A percentile compares a stretch with the other conserved stretches of the same genome.
Evolutionary conservation across 2,797 vertebrate genomes (phyloP).

Genomic region (Liasis olivaceus): DNA sequence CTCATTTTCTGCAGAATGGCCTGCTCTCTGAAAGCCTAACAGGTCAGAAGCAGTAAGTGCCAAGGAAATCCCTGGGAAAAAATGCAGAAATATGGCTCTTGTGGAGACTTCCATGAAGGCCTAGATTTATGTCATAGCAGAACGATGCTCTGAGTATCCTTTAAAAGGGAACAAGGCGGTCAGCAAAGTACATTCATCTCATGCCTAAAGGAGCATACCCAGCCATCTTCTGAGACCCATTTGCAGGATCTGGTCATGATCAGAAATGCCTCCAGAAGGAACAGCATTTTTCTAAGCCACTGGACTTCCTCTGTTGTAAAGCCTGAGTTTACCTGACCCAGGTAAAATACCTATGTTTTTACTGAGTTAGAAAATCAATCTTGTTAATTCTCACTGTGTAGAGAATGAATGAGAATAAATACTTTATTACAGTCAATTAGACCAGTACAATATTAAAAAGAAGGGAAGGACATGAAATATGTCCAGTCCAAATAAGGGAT

Average conservation of each 20-base stretch:
- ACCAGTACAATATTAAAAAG: too few relatives aligned
- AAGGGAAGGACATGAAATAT: too few relatives aligned
- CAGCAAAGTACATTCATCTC: conserved; percentile 54
- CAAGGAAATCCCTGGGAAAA: neutral
- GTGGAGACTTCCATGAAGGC: conserved; percentile 30
- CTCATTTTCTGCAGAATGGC: conserved; percentile 32
- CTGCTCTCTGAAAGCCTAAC: conserved; percentile 38
- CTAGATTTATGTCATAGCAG: conserved; percentile 28
- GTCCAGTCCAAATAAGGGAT: too few relatives aligned
- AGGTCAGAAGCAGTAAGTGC: conserved; percentile 35
- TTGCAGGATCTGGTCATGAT: conserved; percentile 21
- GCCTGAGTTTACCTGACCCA: conserved; percentile 42
- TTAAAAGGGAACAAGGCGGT: conserved; percentile 32
- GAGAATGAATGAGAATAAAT: too few relatives aligned
- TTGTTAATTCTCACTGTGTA: neutral
- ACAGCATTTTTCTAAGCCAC: conserved; percentile 43
- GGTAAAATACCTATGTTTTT: neutral
- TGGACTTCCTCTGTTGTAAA: conserved; percentile 42
- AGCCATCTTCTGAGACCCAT: conserved; percentile 36
- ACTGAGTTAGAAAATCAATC: neutral
- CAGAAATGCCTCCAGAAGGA: conserved; percentile 56
- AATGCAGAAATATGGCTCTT: conserved; percentile 30
- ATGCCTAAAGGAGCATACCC: conserved; percentile 52
- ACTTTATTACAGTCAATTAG: too few relatives aligned
- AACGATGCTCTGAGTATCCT: conserved; percentile 21